Evolutionary conservation across 2,888 invertebrate species (phyloP).

Genomic region (Branchellion lobata): DNA sequence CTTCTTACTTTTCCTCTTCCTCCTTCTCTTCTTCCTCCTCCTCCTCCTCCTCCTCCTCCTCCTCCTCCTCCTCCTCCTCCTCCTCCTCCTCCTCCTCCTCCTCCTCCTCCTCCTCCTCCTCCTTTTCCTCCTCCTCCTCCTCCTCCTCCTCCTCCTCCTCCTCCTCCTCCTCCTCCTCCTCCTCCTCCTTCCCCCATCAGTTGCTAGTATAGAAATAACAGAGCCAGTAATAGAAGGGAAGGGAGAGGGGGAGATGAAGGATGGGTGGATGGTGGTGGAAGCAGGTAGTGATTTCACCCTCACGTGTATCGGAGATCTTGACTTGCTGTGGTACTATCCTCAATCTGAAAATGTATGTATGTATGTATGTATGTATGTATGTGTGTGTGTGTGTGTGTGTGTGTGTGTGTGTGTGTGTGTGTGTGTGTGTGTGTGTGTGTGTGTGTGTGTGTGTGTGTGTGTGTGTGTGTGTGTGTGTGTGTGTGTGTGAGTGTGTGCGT

Average conservation of each 20-base stretch:
- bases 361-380: slow-evolving; percentile 32
- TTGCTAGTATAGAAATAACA: too few species aligned
- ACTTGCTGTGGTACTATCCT: not conserved
- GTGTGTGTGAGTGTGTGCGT: slow-evolving; percentile 23
- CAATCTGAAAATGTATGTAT: slow-evolving; percentile 20
- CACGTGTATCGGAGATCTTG: too few species aligned
- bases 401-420: slow-evolving; percentile 42
- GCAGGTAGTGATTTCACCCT: too few species aligned
- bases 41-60: not conserved
- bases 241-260: too few species aligned
- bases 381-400: slow-evolving; percentile 40
- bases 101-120: not conserved
- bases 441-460: slow-evolving; percentile 43
- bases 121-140: not conserved
- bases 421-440: slow-evolving; percentile 40
- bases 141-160: slow-evolving; percentile 15
- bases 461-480: slow-evolving; percentile 23
- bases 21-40: not conserved
- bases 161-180: slow-evolving; percentile 32
- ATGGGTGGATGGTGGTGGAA: not conserved
- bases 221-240: too few species aligned
- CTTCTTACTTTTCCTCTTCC: not conserved
- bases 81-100: not conserved
- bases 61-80: not conserved
- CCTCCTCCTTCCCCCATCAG: slow-evolving; percentile 5